Evolutionary conservation across 2,888 invertebrate species (phyloP), one percentile per base, ranked within the genome.

Genomic region (Suillia variegata): DNA sequence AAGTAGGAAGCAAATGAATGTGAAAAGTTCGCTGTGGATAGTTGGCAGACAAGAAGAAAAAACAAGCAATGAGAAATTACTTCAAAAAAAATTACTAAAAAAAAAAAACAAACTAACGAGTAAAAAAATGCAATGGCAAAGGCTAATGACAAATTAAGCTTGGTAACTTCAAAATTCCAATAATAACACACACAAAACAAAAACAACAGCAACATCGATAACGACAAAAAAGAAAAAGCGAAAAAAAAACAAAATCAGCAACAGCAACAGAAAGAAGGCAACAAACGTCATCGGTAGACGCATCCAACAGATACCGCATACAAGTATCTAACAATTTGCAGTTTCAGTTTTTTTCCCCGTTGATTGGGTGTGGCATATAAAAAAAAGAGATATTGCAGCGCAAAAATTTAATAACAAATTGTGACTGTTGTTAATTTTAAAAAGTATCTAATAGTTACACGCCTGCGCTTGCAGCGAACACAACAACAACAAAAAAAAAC

Each of bases 61-160:
- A 26, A 26, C 5, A 26, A 26, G 10, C 26, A 26, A 26, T 10
- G 10, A 26, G 6, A 26, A 26, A 26, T 6, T 6, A 26, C 26
- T 26, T 6, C 26, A 26, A 26, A 26, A 26, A 26, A 26, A 26
- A 26, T n/a, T 10, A 26, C 26, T 5, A 26, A 26, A 26, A 26
- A 26, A 26, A 26, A 26, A 26, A 26, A 26, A 26, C 26, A 26
- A n/a, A n/a, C n/a, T n/a, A n/a, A 26, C 26, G 10, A 6, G 26
- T n/a, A 38, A 38, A 38, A 17, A 20, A 17, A 45, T 5, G 17
- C 38, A 45, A 55, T 45, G 54, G 67, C 71, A 73, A 69, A 73
- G 75, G 75, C 73, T 72, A 73, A 72, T 73, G 68, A 67, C 66
- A 73, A 72, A 73, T 72, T 74, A 71, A 73, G 73, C 71, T 65